Evolutionary conservation across 1,140 invertebrate species (phyloP).

Genomic region (Yoshiicerus persimilis): DNA sequence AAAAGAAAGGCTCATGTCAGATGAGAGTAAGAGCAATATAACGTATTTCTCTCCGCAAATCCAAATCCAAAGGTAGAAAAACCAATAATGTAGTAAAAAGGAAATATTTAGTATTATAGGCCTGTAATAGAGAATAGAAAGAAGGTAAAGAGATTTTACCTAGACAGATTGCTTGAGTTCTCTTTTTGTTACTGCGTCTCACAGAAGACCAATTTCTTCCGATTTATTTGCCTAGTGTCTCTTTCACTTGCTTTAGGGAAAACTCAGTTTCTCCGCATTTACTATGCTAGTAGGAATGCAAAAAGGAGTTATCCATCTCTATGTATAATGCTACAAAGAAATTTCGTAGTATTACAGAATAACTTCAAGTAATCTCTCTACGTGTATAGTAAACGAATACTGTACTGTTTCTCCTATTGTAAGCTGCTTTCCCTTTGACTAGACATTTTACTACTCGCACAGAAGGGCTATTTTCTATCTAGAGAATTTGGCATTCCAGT

Average conservation of each 20-base stretch:
- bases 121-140: not conserved
- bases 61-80: not conserved
- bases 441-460: too few relatives aligned
- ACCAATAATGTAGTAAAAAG: not conserved
- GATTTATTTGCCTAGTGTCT: not conserved
- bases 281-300: not conserved
- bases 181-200: not conserved
- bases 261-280: not conserved
- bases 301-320: not conserved
- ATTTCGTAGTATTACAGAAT: too few relatives aligned
- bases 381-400: too few relatives aligned
- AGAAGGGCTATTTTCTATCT: too few relatives aligned
- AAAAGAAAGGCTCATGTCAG: too few relatives aligned
- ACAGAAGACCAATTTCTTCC: slow-evolving; percentile 22
- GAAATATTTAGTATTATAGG: not conserved
- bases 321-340: not conserved
- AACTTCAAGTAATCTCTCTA: too few relatives aligned
- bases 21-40: too few relatives aligned
- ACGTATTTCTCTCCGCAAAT: too few relatives aligned
- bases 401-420: too few relatives aligned
- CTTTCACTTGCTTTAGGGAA: not conserved
- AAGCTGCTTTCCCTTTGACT: too few relatives aligned
- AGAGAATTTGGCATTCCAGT: not conserved
- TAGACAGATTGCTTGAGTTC: not conserved
- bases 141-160: not conserved